Base-by-base conservation (phyloP, 2,797 vertebrate genomes). In the Pantherophis vulpinus region DNA sequence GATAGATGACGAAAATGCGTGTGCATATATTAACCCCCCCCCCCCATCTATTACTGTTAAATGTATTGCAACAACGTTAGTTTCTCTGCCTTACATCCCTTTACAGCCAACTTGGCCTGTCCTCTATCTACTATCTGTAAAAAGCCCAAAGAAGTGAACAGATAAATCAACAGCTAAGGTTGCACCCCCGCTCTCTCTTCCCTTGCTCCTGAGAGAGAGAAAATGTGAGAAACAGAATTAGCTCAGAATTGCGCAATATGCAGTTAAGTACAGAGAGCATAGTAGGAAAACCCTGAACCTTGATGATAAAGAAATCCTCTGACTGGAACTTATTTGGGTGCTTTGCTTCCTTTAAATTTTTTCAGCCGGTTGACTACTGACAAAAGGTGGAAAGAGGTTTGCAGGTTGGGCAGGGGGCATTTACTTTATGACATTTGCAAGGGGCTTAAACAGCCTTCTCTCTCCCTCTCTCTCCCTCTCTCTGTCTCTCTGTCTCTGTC, bases 391-490 rank as follows among this genome's bases (percentile, higher is more conserved):
- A 10, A 11, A 83, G 37, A 9, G 37, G 37, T 83, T 83, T 83
- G 74, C 37, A 23, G 20, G 42, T 23, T 83, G 74, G 37, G 20
- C 3, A 47, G 74, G 9, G 20, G 37, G 37, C 74, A 23, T 47
- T 74, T 42, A 83, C 37, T 47, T 11, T 23, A 37, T 83, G 37
- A 47, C 37, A 47, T 83, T 83, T 83, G 37, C 37, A 47, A 83
- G 9, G 74, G 18, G 0, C 5, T 42, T 83, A 42, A 83, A 83
- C 37, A 83, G 37, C 3, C 74, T 11, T 47, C 23, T 20, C 20
- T 23, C 32, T 23, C 23, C 2, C 54, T 13, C 11, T 3, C 11
- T 13, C 11, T 55, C 12, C 0, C 1, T 51, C 7, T 51, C 0
- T 51, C 51, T 51, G 1, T 51, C 51, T 51, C 1, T 51, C 8